These are phyloP conservation scores for Peromyscus maniculatus DNA, from an alignment of 2,113 vertebrate species.

Conservation along the genomic window DNA sequence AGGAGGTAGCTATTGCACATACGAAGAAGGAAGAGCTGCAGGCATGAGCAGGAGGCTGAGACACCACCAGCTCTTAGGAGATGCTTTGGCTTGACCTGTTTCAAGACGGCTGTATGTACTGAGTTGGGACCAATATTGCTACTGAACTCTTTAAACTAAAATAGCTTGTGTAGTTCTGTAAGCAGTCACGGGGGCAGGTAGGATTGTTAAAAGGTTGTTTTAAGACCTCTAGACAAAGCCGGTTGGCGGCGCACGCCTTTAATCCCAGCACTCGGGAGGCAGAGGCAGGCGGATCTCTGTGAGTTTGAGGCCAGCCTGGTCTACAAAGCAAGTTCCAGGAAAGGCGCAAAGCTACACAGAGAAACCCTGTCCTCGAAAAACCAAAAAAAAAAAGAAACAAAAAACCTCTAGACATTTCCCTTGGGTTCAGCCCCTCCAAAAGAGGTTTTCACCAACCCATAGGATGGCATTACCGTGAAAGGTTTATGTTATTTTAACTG, in stretches of 20 bases:
- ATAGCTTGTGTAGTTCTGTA: not conserved
- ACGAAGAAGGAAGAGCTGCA: not conserved
- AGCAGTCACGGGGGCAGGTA: not conserved
- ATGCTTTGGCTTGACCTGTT: not conserved
- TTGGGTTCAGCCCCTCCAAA: not conserved
- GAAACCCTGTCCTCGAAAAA: no score
- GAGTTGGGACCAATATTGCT: not conserved
- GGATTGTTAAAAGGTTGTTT: slow-evolving; percentile 23
- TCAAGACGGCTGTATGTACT: not conserved
- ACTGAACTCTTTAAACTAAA: not conserved
- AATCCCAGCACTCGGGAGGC: no score
- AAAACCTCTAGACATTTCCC: not conserved
- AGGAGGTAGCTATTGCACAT: not conserved
- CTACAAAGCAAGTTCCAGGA: no score
- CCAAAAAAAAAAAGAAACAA: no score
- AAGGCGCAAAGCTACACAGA: no score
- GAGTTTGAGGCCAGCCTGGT: no score
- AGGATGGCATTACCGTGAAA: not conserved
- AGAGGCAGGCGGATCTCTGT: no score
- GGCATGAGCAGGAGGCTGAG: not conserved
- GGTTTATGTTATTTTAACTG: not conserved
- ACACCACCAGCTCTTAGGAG: not conserved
- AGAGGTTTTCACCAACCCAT: not conserved
- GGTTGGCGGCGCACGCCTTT: no score
- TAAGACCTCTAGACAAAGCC: not conserved